Conservation (phyloP, 2,113 vertebrate species). For the Ranitomeya variabilis region DNA sequence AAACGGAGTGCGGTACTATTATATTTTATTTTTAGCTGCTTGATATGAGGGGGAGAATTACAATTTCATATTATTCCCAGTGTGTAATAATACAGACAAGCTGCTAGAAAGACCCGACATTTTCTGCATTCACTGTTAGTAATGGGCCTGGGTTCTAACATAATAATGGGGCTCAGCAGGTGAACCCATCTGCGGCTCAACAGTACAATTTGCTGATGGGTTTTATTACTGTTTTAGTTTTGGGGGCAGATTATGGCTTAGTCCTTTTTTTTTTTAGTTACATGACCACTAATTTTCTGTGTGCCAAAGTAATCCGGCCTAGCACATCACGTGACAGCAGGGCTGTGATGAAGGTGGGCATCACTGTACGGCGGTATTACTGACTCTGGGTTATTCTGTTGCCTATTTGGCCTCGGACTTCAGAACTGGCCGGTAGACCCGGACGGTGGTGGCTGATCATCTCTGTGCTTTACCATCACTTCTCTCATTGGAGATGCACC, state of each 20-base stretch:
- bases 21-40: slow-evolving; percentile 15
- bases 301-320: not conserved
- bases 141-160: not conserved
- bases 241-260: not conserved
- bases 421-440: not conserved
- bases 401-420: not conserved
- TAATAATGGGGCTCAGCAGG: slow-evolving; percentile 8
- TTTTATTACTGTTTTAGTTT: not conserved
- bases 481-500: not conserved
- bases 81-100: slow-evolving; percentile 28
- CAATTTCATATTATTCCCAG: slow-evolving; percentile 23
- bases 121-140: slow-evolving; percentile 16
- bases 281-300: not conserved
- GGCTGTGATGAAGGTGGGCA: not conserved
- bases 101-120: slow-evolving; percentile 12
- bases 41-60: slow-evolving; percentile 34
- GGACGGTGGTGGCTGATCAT: not conserved
- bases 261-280: not conserved
- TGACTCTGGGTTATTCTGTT: not conserved
- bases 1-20: not conserved
- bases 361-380: not conserved
- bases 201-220: not conserved
- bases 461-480: not conserved
- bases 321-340: not conserved
- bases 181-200: not conserved